Conservation (phyloP, 2,888 invertebrate species). For the Agriopis marginaria region DNA sequence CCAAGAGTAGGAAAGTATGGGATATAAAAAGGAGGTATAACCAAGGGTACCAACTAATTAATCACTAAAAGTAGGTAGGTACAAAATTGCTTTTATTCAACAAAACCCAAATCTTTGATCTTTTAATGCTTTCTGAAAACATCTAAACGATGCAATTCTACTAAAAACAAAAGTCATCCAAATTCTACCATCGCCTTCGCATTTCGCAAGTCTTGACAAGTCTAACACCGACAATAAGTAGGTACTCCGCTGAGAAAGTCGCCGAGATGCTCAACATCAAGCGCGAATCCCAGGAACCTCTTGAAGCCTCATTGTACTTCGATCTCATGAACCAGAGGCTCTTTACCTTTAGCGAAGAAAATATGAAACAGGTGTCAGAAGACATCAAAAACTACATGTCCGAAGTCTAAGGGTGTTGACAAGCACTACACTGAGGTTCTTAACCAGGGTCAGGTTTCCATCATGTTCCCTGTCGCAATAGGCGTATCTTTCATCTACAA, state of each 20-base stretch:
- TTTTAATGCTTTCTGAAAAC: too few species aligned
- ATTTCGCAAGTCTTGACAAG: conserved; percentile 44
- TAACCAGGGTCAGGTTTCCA: conserved; percentile 85
- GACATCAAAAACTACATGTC: conserved; percentile 68
- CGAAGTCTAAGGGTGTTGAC: conserved; percentile 73
- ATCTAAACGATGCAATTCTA: too few species aligned
- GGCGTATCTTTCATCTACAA: conserved; percentile 89
- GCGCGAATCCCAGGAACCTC: conserved; percentile 77
- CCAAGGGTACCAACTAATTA: too few species aligned
- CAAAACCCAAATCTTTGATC: too few species aligned
- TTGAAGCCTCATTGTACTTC: conserved; percentile 85
- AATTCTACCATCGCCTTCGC: conserved; percentile 41
- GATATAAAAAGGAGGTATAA: too few species aligned
- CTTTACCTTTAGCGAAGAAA: conserved; percentile 83
- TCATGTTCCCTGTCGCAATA: conserved; percentile 90
- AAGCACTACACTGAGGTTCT: conserved; percentile 87
- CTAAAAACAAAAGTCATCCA: too few species aligned
- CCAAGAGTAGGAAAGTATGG: too few species aligned
- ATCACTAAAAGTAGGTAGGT: too few species aligned
- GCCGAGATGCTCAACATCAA: conserved; percentile 86
- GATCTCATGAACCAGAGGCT: conserved; percentile 76
- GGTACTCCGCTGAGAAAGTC: conserved; percentile 84
- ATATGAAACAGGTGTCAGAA: conserved; percentile 78
- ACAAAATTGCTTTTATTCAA: too few species aligned
- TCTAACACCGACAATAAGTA: conserved; percentile 61